Base-by-base conservation (phyloP, 53 echinoderm and acorn worm genomes). In the Stichopus horrens region DNA sequence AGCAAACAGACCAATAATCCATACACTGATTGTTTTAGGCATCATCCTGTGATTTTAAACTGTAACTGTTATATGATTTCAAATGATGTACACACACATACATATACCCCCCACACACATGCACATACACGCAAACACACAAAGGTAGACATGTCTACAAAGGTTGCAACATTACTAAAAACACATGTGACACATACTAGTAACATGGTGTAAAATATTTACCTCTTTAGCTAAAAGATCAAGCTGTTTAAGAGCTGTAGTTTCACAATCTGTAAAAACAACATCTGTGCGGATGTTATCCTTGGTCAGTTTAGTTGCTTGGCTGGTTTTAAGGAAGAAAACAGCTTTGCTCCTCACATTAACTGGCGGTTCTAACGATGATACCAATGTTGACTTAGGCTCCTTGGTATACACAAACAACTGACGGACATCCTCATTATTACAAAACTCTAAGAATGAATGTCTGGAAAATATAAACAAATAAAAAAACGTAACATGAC, bases 381-480 rank as follows among this genome's bases (percentile, higher is more conserved):
- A 95, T 81, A 89, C 91, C 9, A 97, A 85, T n/a, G 92, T 95
- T 57, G 88, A 83, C 89, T 95, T 96, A 74, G 97, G 97, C 88
- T 93, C 92, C 20, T 91, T 86, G 79, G 95, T 95, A 71, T 88
- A 97, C 83, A 97, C 88, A 90, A 95, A 97, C 53, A 97, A 92
- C 18, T 95, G 91, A 5, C 97, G 95, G 57, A 97, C 93, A 85
- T 97, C 97, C 76, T 97, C 97, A 60, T 97, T 97, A 90, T 97
- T 97, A 90, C 97, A 97, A 79, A 97, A 97, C 87, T 97, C 95
- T 56, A 97, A 67, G 86, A 97, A 97, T n/a, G 95, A 90, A 86
- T 97, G 93, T 75, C 97, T 97, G 87, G n/a, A 76, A 52, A 52
- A 76, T 76, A 75, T 75, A 7, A 51, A 10, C 51, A 7, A 14